phyloP scores from a whole-genome alignment of 2,888 invertebrate species.

The Drosophila barbarae region DNA sequence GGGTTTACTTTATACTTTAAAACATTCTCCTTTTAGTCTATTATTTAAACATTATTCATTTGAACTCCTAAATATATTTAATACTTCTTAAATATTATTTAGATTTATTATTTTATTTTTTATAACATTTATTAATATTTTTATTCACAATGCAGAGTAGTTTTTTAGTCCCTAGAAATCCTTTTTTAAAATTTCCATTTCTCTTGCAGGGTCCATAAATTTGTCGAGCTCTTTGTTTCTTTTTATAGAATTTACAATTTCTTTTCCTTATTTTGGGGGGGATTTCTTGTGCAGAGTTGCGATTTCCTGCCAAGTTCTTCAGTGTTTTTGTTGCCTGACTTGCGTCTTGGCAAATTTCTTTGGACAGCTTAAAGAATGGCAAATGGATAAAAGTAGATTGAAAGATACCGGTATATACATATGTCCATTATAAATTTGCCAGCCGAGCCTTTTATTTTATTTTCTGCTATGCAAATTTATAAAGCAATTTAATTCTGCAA shows the following conservation, averaged over 20 bases:
- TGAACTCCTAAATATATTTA: background rate
- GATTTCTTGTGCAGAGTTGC: constrained; percentile 25
- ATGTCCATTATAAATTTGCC: constrained; percentile 8
- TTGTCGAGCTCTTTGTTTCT: constrained; percentile 18
- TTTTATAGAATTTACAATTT: constrained; percentile 24
- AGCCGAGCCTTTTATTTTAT: background rate
- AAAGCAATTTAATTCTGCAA: constrained; percentile 12
- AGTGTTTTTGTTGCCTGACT: constrained; percentile 17
- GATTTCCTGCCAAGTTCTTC: constrained; percentile 34
- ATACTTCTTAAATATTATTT: background rate
- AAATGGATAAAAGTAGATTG: constrained; percentile 29
- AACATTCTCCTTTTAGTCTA: background rate
- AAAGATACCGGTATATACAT: constrained; percentile 9
- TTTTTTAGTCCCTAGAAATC: background rate
- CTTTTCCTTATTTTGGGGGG: constrained; percentile 4
- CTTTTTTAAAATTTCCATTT: background rate
- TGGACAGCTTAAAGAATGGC: constrained; percentile 36
- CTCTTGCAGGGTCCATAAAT: constrained; percentile 15
- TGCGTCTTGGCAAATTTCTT: constrained; percentile 27
- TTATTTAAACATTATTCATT: background rate
- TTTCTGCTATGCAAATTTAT: constrained; percentile 17
- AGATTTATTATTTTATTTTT: background rate
- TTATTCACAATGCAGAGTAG: constrained; percentile 1
- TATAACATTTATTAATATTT: background rate
- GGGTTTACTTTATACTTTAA: background rate